Evolutionary conservation across 2,113 vertebrate species (phyloP).

Genomic region (Elaphurus davidianus): DNA sequence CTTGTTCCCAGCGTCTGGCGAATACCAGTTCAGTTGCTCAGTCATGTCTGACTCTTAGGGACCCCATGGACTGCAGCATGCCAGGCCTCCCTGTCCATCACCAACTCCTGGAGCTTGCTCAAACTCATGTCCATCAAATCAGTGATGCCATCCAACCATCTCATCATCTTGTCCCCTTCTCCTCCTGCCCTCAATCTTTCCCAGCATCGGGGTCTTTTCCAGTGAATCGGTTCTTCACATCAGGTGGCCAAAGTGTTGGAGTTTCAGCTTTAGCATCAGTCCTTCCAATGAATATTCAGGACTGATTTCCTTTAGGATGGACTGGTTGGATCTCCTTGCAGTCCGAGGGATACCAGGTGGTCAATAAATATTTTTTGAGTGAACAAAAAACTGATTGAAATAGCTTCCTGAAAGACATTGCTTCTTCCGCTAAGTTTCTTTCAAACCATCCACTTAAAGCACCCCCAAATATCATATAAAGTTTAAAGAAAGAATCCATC

Average conservation of each 20-base stretch:
- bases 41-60: rapidly evolving
- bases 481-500: background rate
- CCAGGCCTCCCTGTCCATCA: background rate
- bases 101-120: background rate
- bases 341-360: background rate
- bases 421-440: background rate
- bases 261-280: background rate
- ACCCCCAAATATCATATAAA: background rate
- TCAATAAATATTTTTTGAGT: background rate
- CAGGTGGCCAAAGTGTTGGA: background rate
- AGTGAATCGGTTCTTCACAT: background rate
- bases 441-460: background rate
- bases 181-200: background rate
- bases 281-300: background rate
- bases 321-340: background rate
- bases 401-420: background rate
- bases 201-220: background rate
- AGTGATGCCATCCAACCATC: background rate
- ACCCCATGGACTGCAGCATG: background rate
- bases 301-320: background rate
- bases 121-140: background rate
- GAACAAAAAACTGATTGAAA: background rate
- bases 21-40: background rate
- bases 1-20: rapidly evolving
- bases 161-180: background rate